phyloP scores from a whole-genome alignment of 2,797 vertebrate genomes.

The Phalanger gymnotis region DNA sequence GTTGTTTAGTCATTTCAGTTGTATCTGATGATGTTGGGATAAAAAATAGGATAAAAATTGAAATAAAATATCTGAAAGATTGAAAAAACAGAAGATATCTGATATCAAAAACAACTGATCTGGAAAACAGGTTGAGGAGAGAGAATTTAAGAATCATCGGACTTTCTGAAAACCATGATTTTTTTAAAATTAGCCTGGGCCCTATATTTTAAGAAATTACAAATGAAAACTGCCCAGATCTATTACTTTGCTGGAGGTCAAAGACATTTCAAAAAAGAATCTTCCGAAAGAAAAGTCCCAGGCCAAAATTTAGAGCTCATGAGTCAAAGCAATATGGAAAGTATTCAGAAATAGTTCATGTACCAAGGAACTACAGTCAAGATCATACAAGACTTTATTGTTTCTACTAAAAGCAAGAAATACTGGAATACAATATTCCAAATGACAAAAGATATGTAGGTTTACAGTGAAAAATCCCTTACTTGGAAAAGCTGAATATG shows the following conservation, averaged over 20 bases:
- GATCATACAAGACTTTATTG: neutral
- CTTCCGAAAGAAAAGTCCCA: neutral
- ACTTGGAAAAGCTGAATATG: neutral
- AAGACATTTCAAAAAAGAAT: neutral
- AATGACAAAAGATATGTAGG: neutral
- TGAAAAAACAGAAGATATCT: neutral
- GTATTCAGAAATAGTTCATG: neutral
- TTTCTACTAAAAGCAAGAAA: neutral
- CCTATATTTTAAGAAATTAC: neutral
- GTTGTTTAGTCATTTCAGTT: too few relatives aligned
- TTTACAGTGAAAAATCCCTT: neutral
- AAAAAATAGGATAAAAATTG: neutral
- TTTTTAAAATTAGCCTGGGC: neutral
- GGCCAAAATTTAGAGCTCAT: neutral
- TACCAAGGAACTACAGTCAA: neutral
- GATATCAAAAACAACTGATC: neutral
- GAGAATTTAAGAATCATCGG: neutral
- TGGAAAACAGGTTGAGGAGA: neutral
- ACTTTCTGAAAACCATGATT: neutral
- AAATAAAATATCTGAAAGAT: neutral
- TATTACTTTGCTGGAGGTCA: neutral
- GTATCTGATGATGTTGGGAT: too few relatives aligned
- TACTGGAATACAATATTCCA: neutral
- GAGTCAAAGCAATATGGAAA: neutral
- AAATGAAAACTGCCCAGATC: neutral